Percentiles rank a stretch among this genome's conserved stretches.
Evolutionary conservation across 2,888 invertebrate species (phyloP).

Genomic region (Pinctada fucata): DNA sequence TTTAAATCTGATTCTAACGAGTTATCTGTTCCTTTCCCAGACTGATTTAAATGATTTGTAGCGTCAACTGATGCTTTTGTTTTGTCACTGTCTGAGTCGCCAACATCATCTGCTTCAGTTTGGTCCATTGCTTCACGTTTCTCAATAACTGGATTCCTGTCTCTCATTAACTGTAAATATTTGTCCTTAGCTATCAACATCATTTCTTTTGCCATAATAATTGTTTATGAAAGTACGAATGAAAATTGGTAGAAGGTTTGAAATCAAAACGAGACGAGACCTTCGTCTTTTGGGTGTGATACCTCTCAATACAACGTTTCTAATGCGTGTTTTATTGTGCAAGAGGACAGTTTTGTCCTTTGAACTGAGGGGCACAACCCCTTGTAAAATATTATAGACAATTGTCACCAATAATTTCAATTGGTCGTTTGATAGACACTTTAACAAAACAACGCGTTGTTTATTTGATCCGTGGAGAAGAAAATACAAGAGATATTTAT

Average conservation of each 20-base stretch:
- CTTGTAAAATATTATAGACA: too few species aligned
- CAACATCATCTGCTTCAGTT: neutral
- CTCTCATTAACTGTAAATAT: neutral
- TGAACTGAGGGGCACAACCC: too few species aligned
- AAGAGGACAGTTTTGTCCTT: too few species aligned
- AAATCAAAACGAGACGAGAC: neutral
- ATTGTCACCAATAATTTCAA: too few species aligned
- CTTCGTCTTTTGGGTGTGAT: neutral
- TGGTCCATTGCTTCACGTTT: too few species aligned
- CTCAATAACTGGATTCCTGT: neutral
- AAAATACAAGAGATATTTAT: neutral
- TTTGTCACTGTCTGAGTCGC: too few species aligned
- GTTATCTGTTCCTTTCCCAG: too few species aligned
- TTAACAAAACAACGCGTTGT: neutral
- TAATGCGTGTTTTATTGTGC: too few species aligned
- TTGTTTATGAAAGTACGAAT: neutral
- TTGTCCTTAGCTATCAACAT: slow-evolving; percentile 3
- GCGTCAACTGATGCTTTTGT: too few species aligned
- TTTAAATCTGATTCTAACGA: too few species aligned
- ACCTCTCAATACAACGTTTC: too few species aligned
- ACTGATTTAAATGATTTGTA: too few species aligned
- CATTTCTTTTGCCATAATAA: slow-evolving; percentile 1
- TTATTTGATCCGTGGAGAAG: neutral
- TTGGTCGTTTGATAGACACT: neutral
- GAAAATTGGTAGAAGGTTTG: neutral